Base-by-base conservation (phyloP, 2,797 vertebrate genomes). In the Momotus momota region DNA sequence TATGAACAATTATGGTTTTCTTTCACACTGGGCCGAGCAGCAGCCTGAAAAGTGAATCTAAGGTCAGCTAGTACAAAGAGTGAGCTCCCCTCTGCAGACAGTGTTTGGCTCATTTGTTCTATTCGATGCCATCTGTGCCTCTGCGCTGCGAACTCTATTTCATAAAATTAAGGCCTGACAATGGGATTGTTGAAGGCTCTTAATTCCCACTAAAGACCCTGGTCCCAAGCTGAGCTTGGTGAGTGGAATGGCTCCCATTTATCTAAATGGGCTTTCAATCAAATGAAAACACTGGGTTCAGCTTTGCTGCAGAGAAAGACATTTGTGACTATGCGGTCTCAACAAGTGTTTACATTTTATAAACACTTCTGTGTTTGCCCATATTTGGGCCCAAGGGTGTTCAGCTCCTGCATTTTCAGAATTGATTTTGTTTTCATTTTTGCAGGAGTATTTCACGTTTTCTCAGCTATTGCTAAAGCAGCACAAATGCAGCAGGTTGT, bases 21-120 rank as follows among this genome's bases (percentile, higher is more conserved):
- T 93, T 94, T 94, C 86, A 85, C 61, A 18, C 29, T 79, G 86
- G 75, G 38, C 86, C 86, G 81, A 91, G 79, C 52, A 71, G 84
- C 65, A 81, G 71, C 48, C 71, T 71, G 81, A 84, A 71, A 92
- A 86, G 81, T 86, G 78, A 91, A 69, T 82, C 65, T 89, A 49
- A 94, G 90, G 79, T 92, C 88, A 95, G 74, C 45, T 73, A 64
- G 43, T 79, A 46, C 5, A 58, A 90, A 49, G 33, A 86, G 45
- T 4, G 67, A 62, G 54, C 21, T 75, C 31, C 49, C 5, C 72
- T 81, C 90, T 65, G 77, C 61, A 72, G 80, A 58, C 58, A 86
- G 57, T 60, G 66, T 72, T 84, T 82, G 43, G 48, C 54, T 95
- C 38, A 38, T 84, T 81, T 88, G 31, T 25, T 67, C 70, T 79